Evolutionary conservation across 2,113 vertebrate species (phyloP).

Genomic region (Atlantisia rogersi): DNA sequence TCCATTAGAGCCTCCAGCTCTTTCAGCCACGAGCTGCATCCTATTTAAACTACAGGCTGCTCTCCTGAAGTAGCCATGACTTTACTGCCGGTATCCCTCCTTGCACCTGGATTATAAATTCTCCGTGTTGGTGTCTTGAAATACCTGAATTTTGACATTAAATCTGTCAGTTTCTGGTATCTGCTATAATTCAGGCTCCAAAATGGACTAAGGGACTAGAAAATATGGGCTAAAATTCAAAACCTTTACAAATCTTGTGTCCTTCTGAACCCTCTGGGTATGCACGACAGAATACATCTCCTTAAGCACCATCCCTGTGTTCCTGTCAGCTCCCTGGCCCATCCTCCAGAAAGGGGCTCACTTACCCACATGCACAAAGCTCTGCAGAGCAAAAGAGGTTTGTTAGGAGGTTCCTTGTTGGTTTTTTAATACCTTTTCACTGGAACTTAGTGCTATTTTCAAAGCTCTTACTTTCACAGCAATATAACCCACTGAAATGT

Average conservation of each 20-base stretch:
- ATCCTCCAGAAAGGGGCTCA: neutral
- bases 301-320: neutral
- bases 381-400: neutral
- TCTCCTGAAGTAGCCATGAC: neutral
- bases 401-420: neutral
- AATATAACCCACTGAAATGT: neutral
- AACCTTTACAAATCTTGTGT: neutral
- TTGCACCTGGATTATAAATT: neutral
- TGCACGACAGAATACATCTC: neutral
- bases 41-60: neutral
- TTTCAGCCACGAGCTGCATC: neutral
- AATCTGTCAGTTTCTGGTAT: neutral
- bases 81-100: neutral
- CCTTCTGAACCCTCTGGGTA: neutral
- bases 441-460: neutral
- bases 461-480: neutral
- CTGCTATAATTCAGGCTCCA: neutral
- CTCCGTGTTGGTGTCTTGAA: neutral
- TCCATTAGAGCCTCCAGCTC: neutral
- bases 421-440: neutral
- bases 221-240: neutral
- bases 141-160: neutral
- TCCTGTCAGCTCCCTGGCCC: neutral
- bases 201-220: neutral
- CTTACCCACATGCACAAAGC: accelerated